Base-by-base conservation (phyloP, 2,113 vertebrate genomes). In the Perca schrenkii region DNA sequence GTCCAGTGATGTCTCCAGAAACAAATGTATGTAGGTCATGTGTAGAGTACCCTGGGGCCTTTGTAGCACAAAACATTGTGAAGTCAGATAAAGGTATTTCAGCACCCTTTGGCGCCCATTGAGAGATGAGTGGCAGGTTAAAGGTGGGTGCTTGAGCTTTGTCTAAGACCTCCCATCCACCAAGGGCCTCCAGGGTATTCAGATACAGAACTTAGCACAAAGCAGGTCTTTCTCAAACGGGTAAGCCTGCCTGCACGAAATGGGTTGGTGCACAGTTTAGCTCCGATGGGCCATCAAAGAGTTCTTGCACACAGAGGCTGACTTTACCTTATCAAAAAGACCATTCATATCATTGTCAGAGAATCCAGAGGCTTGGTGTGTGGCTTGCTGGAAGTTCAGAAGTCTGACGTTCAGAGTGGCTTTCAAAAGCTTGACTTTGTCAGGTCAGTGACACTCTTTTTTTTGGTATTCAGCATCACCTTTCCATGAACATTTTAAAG, bases 41-140 rank as follows among this genome's bases (percentile, higher is more conserved):
- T 54, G 34, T 34, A 14, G 71, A 46, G 19, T 34, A 69, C 50
- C 22, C 47, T 31, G 19, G 21, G 52, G 69, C 43, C 3, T 46
- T 60, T 61, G 47, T n/a, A 25, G 63, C 15, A 82, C 47, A 34
- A 34, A 36, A 40, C 58, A 17, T 43, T 61, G 49, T 68, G 56
- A 46, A 62, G 64, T 69, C 34, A 68, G 64, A 63, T 47, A 69
- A 76, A 82, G 34, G 63, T 74, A 67, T 43, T 81, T 21, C 58
- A 47, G 31, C n/a, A 72, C 13, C 58, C 50, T 47, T 47, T 47
- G 34, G 68, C 3, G 50, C 11, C 61, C 16, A 5, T 25, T 13
- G 31, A 74, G 46, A 52, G 43, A 74, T 25, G 46, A 57, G 64
- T 47, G 14, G 4, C 47, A 63, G 73, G 58, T 64, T 54, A 77